These are phyloP conservation scores for Lagopus leucura DNA, from an alignment of 2,113 vertebrate species.

Conservation along the genomic window DNA sequence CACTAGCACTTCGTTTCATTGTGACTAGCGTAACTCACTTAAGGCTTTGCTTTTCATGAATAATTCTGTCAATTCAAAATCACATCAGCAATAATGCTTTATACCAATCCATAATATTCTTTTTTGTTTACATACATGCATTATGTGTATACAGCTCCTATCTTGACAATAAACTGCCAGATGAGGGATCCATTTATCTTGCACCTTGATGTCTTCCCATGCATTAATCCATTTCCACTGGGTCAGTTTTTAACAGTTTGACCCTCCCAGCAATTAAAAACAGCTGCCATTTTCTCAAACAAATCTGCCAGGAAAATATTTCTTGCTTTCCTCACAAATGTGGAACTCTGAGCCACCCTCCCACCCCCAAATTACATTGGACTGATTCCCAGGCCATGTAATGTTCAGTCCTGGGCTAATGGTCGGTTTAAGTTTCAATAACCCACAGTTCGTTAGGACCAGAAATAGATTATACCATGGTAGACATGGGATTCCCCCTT, in stretches of 20 bases:
- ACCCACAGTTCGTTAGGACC: constrained; percentile 20
- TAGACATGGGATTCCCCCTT: constrained; percentile 48
- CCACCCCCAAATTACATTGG: constrained; percentile 69
- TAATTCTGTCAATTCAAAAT: constrained; percentile 1
- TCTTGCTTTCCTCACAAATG: constrained; percentile 69
- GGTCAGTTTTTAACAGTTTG: constrained; percentile 55
- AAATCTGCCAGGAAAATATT: constrained; percentile 73
- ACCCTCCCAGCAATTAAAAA: constrained; percentile 64
- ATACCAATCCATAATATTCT: not conserved
- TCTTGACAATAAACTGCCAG: not conserved
- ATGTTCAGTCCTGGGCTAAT: constrained; percentile 55
- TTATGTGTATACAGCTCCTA: not conserved
- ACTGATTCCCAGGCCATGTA: constrained; percentile 58
- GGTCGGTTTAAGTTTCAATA: constrained; percentile 62
- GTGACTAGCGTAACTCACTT: not conserved
- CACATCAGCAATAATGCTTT: not conserved
- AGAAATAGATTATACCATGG: constrained; percentile 26
- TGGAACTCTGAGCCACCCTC: constrained; percentile 66
- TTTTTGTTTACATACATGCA: not conserved
- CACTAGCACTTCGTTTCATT: not conserved
- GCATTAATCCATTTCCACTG: constrained; percentile 45
- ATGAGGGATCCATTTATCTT: not conserved
- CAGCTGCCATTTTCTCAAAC: constrained; percentile 47
- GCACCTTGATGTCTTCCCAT: constrained; percentile 50
- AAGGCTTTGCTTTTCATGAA: not conserved